phyloP scores from a whole-genome alignment of 2,113 vertebrate genomes.

The Ariopsis seemanni region DNA sequence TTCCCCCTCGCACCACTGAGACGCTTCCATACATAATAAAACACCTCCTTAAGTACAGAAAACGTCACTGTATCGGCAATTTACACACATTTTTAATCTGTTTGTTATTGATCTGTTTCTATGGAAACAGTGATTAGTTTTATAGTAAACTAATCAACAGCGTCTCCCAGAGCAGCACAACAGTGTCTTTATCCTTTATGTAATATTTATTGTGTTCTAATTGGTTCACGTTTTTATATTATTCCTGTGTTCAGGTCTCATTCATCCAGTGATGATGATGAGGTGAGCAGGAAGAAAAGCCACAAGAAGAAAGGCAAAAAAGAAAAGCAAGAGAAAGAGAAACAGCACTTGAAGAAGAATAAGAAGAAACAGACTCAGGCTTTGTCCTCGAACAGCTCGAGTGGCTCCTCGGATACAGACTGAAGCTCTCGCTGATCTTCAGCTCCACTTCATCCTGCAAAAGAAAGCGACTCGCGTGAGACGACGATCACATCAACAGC shows the following conservation, averaged over 20 bases:
- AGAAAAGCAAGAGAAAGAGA: constrained; percentile 81
- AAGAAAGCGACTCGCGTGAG: too few species aligned
- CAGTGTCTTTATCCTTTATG: neutral
- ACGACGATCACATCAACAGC: neutral
- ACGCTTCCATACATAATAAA: too few species aligned
- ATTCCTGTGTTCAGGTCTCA: constrained; percentile 65
- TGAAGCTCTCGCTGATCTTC: constrained; percentile 51
- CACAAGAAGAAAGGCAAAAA: constrained; percentile 91
- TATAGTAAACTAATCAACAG: neutral
- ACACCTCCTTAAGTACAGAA: too few species aligned
- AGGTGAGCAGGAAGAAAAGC: constrained; percentile 79
- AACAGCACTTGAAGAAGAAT: constrained; percentile 84
- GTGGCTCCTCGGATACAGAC: constrained; percentile 79
- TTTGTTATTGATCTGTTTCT: too few species aligned
- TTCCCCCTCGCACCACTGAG: too few species aligned
- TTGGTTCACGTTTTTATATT: neutral
- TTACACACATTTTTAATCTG: too few species aligned
- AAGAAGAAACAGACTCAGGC: constrained; percentile 74
- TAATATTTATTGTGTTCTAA: neutral
- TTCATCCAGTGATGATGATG: constrained; percentile 79
- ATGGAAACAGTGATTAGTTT: neutral
- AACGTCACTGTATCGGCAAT: too few species aligned
- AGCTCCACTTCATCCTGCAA: neutral
- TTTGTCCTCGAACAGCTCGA: constrained; percentile 74
- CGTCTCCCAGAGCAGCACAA: too few species aligned